Percentiles rank a stretch among this genome's conserved stretches.
These are phyloP conservation scores for Psophia crepitans DNA, from an alignment of 2,113 vertebrate species.

Conservation along the genomic window DNA sequence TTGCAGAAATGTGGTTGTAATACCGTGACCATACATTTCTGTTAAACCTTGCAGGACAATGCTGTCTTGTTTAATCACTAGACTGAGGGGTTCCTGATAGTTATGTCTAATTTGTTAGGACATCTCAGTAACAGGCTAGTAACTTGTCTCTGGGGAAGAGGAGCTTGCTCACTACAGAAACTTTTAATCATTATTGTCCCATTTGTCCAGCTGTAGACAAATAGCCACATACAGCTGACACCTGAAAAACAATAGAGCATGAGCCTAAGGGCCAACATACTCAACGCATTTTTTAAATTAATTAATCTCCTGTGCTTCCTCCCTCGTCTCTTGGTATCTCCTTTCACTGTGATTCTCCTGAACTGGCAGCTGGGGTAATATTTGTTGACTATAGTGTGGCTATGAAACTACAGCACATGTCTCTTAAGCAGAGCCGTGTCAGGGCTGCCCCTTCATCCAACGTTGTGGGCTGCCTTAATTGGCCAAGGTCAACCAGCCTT, in stretches of 20 bases:
- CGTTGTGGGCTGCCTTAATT: slow-evolving; percentile 19
- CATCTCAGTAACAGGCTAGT: neutral
- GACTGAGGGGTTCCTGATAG: neutral
- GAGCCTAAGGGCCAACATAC: neutral
- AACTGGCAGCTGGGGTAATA: slow-evolving; percentile 38
- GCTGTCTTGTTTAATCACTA: neutral
- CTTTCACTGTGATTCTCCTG: neutral
- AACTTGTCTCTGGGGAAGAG: neutral
- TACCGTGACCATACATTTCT: neutral
- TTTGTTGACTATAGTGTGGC: slow-evolving; percentile 16
- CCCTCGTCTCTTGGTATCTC: neutral
- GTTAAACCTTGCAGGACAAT: neutral
- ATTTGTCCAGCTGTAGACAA: slow-evolving; percentile 5
- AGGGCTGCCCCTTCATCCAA: neutral
- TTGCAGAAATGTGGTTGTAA: neutral
- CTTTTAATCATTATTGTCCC: neutral
- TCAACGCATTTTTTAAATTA: slow-evolving; percentile 22
- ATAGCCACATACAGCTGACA: neutral
- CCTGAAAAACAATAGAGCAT: neutral
- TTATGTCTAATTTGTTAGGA: neutral
- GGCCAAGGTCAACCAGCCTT: slow-evolving; percentile 57
- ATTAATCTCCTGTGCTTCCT: neutral
- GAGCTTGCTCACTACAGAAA: neutral
- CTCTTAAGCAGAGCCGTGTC: slow-evolving; percentile 22
- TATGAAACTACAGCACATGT: neutral